phyloP scores from a whole-genome alignment of 2,113 vertebrate genomes.

The Rostratula benghalensis region DNA sequence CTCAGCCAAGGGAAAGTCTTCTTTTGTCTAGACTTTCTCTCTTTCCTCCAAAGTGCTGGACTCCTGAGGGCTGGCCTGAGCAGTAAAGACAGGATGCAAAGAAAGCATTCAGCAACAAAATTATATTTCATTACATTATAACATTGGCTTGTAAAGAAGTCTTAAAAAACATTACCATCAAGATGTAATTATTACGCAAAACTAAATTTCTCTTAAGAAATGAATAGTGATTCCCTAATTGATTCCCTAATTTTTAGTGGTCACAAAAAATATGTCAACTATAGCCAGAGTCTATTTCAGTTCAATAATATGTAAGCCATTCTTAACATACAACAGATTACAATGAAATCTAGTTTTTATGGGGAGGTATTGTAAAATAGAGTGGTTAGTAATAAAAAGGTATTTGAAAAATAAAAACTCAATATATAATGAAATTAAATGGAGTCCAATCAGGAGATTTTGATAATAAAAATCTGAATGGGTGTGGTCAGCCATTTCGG shows the following conservation, averaged over 20 bases:
- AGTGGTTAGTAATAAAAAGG: neutral
- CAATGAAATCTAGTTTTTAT: neutral
- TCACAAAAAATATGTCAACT: neutral
- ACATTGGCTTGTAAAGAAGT: neutral
- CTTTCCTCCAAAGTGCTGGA: too few relatives aligned
- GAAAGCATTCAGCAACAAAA: too few relatives aligned
- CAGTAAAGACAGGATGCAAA: too few relatives aligned
- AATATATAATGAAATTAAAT: neutral
- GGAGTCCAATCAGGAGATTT: rapidly evolving
- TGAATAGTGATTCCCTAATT: neutral
- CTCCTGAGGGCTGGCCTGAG: too few relatives aligned
- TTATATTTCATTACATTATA: neutral
- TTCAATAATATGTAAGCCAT: neutral
- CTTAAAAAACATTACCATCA: neutral
- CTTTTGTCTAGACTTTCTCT: too few relatives aligned
- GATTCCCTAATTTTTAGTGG: neutral
- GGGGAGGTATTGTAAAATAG: neutral
- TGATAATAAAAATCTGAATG: neutral
- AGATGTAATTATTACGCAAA: neutral
- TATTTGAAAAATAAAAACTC: neutral
- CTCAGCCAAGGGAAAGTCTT: too few relatives aligned
- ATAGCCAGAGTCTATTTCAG: neutral
- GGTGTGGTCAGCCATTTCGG: neutral
- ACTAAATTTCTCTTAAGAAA: neutral
- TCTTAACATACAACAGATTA: neutral